These are phyloP conservation scores for Maylandia zebra DNA, from an alignment of 2,113 vertebrate species.

Conservation along the genomic window DNA sequence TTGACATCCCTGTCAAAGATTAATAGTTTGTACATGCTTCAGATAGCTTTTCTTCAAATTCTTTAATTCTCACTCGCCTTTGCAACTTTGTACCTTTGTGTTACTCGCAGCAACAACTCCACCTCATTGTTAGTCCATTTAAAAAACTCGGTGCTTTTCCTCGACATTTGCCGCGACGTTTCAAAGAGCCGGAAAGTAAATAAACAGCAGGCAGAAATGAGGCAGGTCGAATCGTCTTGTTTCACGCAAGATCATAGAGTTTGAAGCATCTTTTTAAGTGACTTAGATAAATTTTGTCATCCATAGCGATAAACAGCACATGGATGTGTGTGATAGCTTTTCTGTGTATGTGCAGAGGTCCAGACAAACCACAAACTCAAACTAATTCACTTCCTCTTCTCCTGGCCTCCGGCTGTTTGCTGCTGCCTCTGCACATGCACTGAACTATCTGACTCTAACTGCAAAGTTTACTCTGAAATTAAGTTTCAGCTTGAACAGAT, in stretches of 20 bases:
- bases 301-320: neutral
- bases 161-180: fast-evolving
- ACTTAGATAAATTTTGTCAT: neutral
- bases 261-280: neutral
- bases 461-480: neutral
- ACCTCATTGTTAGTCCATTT: neutral
- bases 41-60: neutral
- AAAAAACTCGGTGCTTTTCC: neutral
- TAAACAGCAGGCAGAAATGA: neutral
- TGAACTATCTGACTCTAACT: neutral
- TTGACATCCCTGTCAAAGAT: neutral
- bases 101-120: neutral
- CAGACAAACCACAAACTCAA: neutral
- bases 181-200: neutral
- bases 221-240: neutral
- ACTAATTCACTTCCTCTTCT: neutral
- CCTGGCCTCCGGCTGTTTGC: neutral
- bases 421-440: neutral
- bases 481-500: neutral
- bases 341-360: neutral
- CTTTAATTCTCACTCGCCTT: neutral
- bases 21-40: neutral
- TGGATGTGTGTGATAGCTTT: neutral
- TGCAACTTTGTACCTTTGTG: neutral
- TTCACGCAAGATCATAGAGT: neutral